Percentiles rank a stretch among this genome's conserved stretches.
Evolutionary conservation across 2,888 invertebrate species (phyloP).

Genomic region (Cheilosia scutellata): DNA sequence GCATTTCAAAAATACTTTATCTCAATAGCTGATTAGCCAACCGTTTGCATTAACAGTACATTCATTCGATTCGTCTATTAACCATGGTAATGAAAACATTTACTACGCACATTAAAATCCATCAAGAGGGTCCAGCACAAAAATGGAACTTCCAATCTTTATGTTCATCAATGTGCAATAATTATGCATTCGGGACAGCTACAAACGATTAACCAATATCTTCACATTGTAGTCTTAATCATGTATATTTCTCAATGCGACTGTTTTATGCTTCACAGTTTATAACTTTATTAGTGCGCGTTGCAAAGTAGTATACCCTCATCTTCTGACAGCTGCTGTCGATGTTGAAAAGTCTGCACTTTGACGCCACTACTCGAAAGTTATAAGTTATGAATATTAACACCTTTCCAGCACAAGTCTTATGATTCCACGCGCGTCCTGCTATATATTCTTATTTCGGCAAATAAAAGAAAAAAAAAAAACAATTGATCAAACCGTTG

Average conservation of each 20-base stretch:
- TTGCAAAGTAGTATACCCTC: constrained; percentile 1
- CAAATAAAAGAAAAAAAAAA: constrained; percentile 14
- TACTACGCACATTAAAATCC: neutral
- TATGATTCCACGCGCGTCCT: constrained; percentile 11
- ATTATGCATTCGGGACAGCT: constrained; percentile 23
- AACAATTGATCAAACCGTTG: constrained; percentile 27
- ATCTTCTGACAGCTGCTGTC: constrained; percentile 29
- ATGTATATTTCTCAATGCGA: neutral
- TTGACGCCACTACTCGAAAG: constrained; percentile 29
- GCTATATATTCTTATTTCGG: constrained; percentile 19
- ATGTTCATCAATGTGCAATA: constrained; percentile 32
- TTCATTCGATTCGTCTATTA: neutral
- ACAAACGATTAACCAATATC: constrained; percentile 15
- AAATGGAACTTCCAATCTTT: constrained; percentile 30
- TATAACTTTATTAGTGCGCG: constrained; percentile 12
- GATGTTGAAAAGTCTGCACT: constrained; percentile 12
- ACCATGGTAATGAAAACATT: constrained; percentile 23
- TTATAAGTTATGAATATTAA: constrained; percentile 27
- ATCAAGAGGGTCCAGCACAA: constrained; percentile 15
- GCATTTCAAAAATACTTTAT: no score
- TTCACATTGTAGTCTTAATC: constrained; percentile 1
- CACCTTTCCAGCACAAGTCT: constrained; percentile 6
- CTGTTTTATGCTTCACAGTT: constrained; percentile 25
- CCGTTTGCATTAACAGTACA: neutral
- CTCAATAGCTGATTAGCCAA: no score